Percentiles rank a stretch among this genome's conserved stretches.
Evolutionary conservation across 2,113 vertebrate species (phyloP).

Genomic region (Xenopus tropicalis): UCB_Xtro_10.0 CM004447.2:110954501-110955000

Average conservation of each 20-base stretch:
- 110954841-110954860: conserved; percentile 81
- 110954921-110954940: conserved; percentile 21
- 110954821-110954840: conserved; percentile 85
- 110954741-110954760: conserved; percentile 29
- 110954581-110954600: too few species aligned
- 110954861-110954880: conserved; percentile 97
- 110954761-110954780: conserved; percentile 64
- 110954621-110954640: too few species aligned
- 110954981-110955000: conserved; percentile 85
- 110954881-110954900: conserved; percentile 90
- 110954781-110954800: conserved; percentile 63
- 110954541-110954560: too few species aligned
- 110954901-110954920: conserved; percentile 70
- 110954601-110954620: too few species aligned
- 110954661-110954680: too few species aligned
- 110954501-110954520: not conserved
- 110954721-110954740: conserved; percentile 13
- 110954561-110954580: too few species aligned
- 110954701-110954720: too few species aligned
- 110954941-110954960: conserved; percentile 14
- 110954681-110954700: too few species aligned
- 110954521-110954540: too few species aligned
- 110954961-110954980: too few species aligned
- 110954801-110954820: conserved; percentile 97
- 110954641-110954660: too few species aligned